A percentile compares a stretch with the other conserved stretches of the same genome.
These are phyloP conservation scores for Pipistrellus pipistrellus DNA, from an alignment of 2,797 vertebrate species.

Conservation along the genomic window DNA sequence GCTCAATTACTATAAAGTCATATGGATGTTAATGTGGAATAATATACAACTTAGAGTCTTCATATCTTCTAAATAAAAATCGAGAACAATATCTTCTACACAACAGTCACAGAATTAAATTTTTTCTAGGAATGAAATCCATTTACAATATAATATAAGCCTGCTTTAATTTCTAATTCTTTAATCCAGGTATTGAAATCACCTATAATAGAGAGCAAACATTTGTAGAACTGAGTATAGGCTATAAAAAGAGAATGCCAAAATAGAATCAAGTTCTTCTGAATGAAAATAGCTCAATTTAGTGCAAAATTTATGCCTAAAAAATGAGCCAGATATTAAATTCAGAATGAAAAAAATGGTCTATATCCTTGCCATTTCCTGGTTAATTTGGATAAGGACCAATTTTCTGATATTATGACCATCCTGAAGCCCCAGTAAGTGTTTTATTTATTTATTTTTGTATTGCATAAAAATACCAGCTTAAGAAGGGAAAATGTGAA, in stretches of 20 bases:
- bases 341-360: conserved; percentile 84
- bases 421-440: conserved; percentile 77
- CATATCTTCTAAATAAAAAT: conserved; percentile 13
- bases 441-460: conserved; percentile 86
- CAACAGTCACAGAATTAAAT: conserved; percentile 5
- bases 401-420: conserved; percentile 81
- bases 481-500: conserved; percentile 83
- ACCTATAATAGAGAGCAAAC: conserved; percentile 77
- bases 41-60: neutral
- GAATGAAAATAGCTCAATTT: conserved; percentile 83
- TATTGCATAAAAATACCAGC: conserved; percentile 83
- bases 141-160: conserved; percentile 5
- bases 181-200: conserved; percentile 74
- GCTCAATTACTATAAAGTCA: neutral
- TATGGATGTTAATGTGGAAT: neutral
- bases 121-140: conserved; percentile 29
- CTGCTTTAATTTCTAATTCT: conserved; percentile 68
- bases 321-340: conserved; percentile 84
- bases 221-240: conserved; percentile 73
- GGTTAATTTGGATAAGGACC: conserved; percentile 77
- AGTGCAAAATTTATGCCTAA: conserved; percentile 79
- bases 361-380: conserved; percentile 77
- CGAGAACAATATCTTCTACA: neutral
- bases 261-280: conserved; percentile 79
- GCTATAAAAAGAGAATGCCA: conserved; percentile 80